Evolutionary conservation across 2,888 invertebrate species (phyloP).

Genomic region (Diarsia rubi): DNA sequence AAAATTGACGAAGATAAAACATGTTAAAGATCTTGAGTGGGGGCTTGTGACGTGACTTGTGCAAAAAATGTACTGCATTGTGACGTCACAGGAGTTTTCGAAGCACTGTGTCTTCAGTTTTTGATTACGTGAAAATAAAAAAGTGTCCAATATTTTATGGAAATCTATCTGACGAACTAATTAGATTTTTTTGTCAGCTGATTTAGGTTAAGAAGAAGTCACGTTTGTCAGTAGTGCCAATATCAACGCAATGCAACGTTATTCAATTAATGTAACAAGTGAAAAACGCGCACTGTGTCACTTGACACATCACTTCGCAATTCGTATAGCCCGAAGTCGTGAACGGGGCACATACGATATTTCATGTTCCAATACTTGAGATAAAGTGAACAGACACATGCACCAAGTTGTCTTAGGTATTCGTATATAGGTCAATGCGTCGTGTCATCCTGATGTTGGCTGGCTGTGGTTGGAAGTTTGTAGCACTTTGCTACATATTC

Average conservation of each 20-base stretch:
- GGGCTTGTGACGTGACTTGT: too few relatives aligned
- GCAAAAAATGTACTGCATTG: too few relatives aligned
- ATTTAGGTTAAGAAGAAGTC: too few relatives aligned
- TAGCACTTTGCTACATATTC: neutral
- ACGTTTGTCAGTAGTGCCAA: too few relatives aligned
- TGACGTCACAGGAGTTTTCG: too few relatives aligned
- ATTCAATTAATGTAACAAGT: neutral
- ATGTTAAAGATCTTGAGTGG: too few relatives aligned
- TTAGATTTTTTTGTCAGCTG: too few relatives aligned
- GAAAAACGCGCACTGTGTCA: neutral
- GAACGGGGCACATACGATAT: neutral
- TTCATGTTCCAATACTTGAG: constrained; percentile 29
- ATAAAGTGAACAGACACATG: constrained; percentile 35
- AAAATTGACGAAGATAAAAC: too few relatives aligned
- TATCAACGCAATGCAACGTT: neutral
- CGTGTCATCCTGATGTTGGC: constrained; percentile 36
- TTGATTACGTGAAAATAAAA: too few relatives aligned
- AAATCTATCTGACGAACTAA: too few relatives aligned
- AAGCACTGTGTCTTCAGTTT: too few relatives aligned
- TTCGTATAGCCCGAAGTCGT: neutral
- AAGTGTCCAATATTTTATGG: too few relatives aligned
- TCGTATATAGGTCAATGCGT: constrained; percentile 41
- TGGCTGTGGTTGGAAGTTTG: constrained; percentile 23
- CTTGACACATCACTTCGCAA: neutral
- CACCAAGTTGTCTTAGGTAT: constrained; percentile 30